These are phyloP conservation scores for Dicentrarchus labrax DNA, from an alignment of 2,113 vertebrate genomes.

Conservation along the genomic window DNA sequence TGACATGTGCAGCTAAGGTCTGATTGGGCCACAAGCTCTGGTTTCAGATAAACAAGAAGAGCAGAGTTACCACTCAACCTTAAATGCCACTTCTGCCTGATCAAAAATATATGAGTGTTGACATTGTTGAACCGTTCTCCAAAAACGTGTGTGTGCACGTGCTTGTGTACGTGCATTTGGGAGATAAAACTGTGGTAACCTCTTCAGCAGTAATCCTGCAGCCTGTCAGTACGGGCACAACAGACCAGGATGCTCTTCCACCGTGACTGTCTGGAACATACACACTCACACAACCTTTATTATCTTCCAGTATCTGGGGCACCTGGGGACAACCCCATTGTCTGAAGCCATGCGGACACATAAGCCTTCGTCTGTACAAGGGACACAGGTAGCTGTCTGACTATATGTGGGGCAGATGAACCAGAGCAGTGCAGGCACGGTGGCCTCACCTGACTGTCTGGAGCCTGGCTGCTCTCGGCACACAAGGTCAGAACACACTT, in stretches of 20 bases:
- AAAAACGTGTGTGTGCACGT: not conserved
- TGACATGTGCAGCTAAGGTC: not conserved
- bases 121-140: not conserved
- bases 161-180: not conserved
- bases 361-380: conserved; percentile 34
- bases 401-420: conserved; percentile 48
- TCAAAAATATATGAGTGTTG: not conserved
- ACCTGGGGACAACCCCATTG: conserved; percentile 58
- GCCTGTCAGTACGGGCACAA: conserved; percentile 33
- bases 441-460: conserved; percentile 71
- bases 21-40: not conserved
- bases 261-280: conserved; percentile 50
- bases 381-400: conserved; percentile 51
- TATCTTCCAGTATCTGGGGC: conserved; percentile 56
- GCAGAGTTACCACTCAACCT: not conserved
- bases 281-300: conserved; percentile 35
- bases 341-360: conserved; percentile 42
- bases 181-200: conserved; percentile 35
- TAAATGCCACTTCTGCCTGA: not conserved
- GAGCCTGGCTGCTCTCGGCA: not conserved
- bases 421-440: conserved; percentile 8
- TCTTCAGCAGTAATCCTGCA: conserved; percentile 55
- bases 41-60: not conserved
- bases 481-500: conserved; percentile 33
- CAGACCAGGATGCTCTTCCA: conserved; percentile 29